These are phyloP conservation scores for Eupithecia inturbata DNA, from an alignment of 2,888 invertebrate genomes.

Conservation along the genomic window DNA sequence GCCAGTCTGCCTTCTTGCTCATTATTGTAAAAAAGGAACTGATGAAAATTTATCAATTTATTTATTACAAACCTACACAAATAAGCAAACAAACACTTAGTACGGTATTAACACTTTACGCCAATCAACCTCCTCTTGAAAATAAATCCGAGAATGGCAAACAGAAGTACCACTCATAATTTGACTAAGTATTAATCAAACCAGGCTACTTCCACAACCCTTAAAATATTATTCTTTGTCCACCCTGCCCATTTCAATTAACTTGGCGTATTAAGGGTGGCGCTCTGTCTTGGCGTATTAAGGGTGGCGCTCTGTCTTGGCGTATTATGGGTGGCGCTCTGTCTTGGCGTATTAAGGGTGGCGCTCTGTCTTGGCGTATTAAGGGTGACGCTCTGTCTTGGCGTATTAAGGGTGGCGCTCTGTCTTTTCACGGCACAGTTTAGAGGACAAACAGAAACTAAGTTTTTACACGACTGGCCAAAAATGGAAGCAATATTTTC, in stretches of 20 bases:
- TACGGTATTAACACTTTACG: too few species aligned
- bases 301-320: conserved; percentile 36
- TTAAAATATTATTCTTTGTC: conserved; percentile 36
- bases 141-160: not conserved
- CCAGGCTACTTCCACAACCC: conserved; percentile 30
- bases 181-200: conserved; percentile 25
- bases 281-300: conserved; percentile 42
- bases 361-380: conserved; percentile 41
- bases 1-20: too few species aligned
- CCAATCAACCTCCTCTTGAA: not conserved
- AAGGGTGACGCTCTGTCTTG: conserved; percentile 38
- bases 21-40: not conserved
- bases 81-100: not conserved
- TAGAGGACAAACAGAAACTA: not conserved
- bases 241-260: conserved; percentile 45
- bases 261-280: conserved; percentile 41
- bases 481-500: not conserved
- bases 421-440: conserved; percentile 24
- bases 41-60: not conserved
- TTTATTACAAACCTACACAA: not conserved
- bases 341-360: conserved; percentile 42
- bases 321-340: conserved; percentile 43
- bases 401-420: conserved; percentile 41
- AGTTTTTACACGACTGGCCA: not conserved
- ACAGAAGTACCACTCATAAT: conserved; percentile 11